Evolutionary conservation across 1,140 invertebrate species (phyloP).

Genomic region (Cotesia vestalis): DNA sequence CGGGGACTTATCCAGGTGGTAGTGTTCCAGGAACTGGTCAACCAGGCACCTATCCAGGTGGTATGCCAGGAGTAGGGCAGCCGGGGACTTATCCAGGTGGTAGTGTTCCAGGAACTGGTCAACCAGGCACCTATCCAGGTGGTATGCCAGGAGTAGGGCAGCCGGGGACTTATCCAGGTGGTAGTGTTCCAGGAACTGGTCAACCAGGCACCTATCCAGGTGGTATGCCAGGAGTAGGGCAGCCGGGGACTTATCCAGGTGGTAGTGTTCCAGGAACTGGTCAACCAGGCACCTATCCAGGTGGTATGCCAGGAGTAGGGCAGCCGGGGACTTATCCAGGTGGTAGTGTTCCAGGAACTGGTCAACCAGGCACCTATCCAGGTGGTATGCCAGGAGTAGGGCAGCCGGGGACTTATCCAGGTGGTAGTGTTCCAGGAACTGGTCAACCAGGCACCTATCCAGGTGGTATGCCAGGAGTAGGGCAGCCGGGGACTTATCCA

Average conservation of each 20-base stretch:
- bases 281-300: too few relatives aligned
- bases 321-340: background rate
- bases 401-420: constrained; percentile 1
- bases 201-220: constrained; percentile 31
- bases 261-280: too few relatives aligned
- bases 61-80: background rate
- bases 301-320: too few relatives aligned
- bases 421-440: background rate
- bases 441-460: constrained; percentile 28
- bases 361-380: background rate
- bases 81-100: constrained; percentile 25
- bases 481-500: constrained; percentile 29
- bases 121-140: constrained; percentile 27
- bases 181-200: too few relatives aligned
- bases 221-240: constrained; percentile 29
- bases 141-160: too few relatives aligned
- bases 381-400: constrained; percentile 2
- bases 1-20: constrained; percentile 21
- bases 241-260: background rate
- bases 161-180: background rate
- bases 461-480: constrained; percentile 36
- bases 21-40: background rate
- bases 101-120: background rate
- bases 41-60: background rate
- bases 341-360: background rate